Base-by-base conservation (phyloP, 2,888 invertebrate genomes). In the Morpho achilles region DNA sequence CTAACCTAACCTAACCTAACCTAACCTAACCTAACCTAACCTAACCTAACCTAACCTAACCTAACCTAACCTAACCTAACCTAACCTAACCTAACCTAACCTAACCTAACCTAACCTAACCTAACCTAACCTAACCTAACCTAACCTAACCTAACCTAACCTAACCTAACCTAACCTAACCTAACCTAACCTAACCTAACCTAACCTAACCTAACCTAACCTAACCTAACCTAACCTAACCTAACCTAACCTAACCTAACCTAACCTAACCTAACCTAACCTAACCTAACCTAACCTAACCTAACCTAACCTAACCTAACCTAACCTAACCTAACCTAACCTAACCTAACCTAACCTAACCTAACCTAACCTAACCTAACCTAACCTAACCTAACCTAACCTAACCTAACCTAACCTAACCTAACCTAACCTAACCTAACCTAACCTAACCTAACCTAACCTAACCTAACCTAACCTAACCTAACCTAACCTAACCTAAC, bases 1-100 rank as follows among this genome's bases (percentile, higher is more conserved):
- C 58, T 53, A 54, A 59, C 58, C 58, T 53, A 59, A 58, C 58
- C 58, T 56, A 61, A 58, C 58, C 58, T 63, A 63, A 63, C 63
- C 63, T 59, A 63, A 63, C 63, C 63, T 60, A 64, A 64, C 64
- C 64, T 60, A 64, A 64, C 64, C 64, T 60, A 63, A 63, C 58
- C 58, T 58, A 58, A 61, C 58, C 54, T 51, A 60, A 60, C 53
- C 57, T 51, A 61, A 61, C 60, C 58, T 61, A 58, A 61, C 55
- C 58, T 50, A 59, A 61, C 56, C 56, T 56, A 61, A 58, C 58
- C 58, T 55, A 58, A 58, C 58, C 51, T 50, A 56, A 56, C 53
- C 57, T 47, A 57, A 57, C 60, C 58, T 55, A 58, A 58, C 55
- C 55, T 41, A 59, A 61, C 50, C 53, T 56, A 58, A 58, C 56